These are phyloP conservation scores for Bursaphelenchus mucronatus DNA, from an alignment of 1,140 invertebrate genomes.

Conservation along the genomic window DNA sequence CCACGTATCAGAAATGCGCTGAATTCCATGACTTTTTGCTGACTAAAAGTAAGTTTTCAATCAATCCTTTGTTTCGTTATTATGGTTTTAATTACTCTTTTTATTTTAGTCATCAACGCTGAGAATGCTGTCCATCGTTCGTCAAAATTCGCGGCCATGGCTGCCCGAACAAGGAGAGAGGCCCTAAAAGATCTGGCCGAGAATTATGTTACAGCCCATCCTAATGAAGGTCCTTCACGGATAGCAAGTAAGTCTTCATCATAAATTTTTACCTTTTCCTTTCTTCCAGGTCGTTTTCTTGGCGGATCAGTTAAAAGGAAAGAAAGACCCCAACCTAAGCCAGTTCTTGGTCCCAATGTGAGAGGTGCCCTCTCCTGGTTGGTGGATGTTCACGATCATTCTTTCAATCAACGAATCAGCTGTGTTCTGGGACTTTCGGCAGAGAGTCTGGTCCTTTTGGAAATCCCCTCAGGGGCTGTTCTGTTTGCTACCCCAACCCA, in stretches of 20 bases:
- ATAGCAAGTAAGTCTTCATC: constrained; percentile 50
- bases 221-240: constrained; percentile 57
- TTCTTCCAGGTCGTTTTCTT: constrained; percentile 48
- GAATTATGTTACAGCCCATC: constrained; percentile 68
- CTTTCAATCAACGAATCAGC: constrained; percentile 70
- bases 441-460: constrained; percentile 79
- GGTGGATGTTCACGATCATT: constrained; percentile 69
- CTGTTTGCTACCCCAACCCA: constrained; percentile 79
- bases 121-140: constrained; percentile 84
- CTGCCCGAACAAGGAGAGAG: constrained; percentile 86
- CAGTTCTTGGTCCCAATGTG: constrained; percentile 68
- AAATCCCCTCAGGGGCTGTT: constrained; percentile 74
- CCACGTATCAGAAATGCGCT: constrained; percentile 71
- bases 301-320: constrained; percentile 68
- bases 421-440: constrained; percentile 80
- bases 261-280: background rate
- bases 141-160: constrained; percentile 95
- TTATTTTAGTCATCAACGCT: constrained; percentile 77
- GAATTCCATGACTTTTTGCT: constrained; percentile 85
- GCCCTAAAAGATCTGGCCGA: constrained; percentile 82
- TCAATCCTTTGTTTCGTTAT: constrained; percentile 2
- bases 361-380: constrained; percentile 75
- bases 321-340: constrained; percentile 67
- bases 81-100: background rate
- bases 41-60: constrained; percentile 71